Evolutionary conservation across 2,888 invertebrate genomes (phyloP).

Genomic region (Coelinius sp.): DNA sequence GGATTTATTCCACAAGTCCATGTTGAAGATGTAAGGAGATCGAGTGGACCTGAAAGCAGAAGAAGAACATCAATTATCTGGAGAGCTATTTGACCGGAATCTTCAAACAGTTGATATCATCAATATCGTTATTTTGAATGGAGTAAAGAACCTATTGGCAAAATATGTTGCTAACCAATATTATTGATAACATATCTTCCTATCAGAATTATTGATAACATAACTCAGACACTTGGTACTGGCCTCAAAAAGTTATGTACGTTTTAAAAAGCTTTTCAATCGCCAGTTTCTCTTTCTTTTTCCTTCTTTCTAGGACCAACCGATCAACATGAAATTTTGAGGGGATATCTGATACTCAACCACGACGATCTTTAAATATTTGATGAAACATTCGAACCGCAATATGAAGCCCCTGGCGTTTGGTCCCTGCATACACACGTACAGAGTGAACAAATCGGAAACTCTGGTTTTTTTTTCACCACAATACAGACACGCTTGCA

Average conservation of each 20-base stretch:
- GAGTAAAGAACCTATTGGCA: background rate
- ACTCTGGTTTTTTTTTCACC: background rate
- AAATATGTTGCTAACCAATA: background rate
- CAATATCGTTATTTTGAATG: background rate
- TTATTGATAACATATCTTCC: background rate
- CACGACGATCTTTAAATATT: conserved; percentile 65
- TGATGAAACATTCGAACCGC: conserved; percentile 67
- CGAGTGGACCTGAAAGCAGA: background rate
- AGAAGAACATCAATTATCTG: background rate
- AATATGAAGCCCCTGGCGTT: conserved; percentile 61
- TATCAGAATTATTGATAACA: background rate
- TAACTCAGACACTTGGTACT: background rate
- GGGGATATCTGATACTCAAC: conserved; percentile 59
- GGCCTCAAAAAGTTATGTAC: conserved; percentile 55
- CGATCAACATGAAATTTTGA: conserved; percentile 66
- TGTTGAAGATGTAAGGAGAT: too few relatives aligned
- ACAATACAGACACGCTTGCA: conserved; percentile 42
- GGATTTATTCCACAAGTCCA: background rate
- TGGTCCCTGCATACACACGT: conserved; percentile 46
- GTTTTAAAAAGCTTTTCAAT: conserved; percentile 61
- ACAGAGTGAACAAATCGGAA: conserved; percentile 11
- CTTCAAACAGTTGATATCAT: background rate
- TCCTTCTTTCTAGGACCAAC: conserved; percentile 38
- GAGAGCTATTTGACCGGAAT: background rate
- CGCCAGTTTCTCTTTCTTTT: conserved; percentile 52